Percentiles rank a stretch among this genome's conserved stretches.
phyloP scores from a whole-genome alignment of 2,113 vertebrate species.

The Chamaetylas fuelleborni region DNA sequence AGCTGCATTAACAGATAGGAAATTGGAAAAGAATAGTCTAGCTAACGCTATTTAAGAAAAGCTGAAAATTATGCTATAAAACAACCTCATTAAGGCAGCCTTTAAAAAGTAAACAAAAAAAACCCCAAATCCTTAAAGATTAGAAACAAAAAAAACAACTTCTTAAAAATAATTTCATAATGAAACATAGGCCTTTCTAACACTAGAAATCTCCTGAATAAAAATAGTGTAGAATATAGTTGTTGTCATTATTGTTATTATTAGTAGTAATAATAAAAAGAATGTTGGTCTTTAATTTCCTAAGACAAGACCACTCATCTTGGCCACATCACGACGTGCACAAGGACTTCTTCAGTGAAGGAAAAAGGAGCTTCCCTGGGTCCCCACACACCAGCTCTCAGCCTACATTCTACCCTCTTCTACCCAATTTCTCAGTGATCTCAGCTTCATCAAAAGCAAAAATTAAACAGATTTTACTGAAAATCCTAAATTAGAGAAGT shows the following conservation, averaged over 20 bases:
- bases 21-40: constrained; percentile 16
- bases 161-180: constrained; percentile 2
- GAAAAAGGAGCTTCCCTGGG: neutral
- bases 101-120: constrained; percentile 43
- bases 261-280: neutral
- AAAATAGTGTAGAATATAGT: neutral
- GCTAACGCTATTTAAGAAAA: neutral
- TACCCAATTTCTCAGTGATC: neutral
- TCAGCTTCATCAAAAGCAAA: neutral
- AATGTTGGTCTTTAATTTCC: neutral
- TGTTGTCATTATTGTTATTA: neutral
- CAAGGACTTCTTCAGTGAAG: neutral
- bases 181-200: neutral
- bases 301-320: neutral
- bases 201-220: neutral
- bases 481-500: neutral
- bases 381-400: neutral
- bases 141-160: constrained; percentile 1
- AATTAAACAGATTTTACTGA: neutral
- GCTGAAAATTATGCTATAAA: constrained; percentile 34
- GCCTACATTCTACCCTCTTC: neutral
- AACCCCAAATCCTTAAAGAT: constrained; percentile 17
- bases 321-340: neutral
- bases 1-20: constrained; percentile 24
- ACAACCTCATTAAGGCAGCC: neutral